phyloP scores from a whole-genome alignment of 2,888 invertebrate species.

The Brenthis daphne region DNA sequence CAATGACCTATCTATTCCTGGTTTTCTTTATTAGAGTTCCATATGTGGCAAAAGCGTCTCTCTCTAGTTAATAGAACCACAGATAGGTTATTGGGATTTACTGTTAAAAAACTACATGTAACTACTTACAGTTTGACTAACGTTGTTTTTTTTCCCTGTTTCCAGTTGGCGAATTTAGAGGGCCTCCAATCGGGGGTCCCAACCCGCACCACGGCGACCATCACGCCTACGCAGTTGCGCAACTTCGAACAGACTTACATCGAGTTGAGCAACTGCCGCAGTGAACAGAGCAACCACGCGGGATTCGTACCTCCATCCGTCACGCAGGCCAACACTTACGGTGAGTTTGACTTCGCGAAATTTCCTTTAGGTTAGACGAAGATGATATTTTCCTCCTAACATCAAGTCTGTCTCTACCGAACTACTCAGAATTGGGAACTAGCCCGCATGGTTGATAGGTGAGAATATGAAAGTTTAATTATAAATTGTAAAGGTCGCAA shows the following conservation, averaged over 20 bases:
- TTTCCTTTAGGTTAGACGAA: neutral
- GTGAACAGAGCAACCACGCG: slow-evolving; percentile 91
- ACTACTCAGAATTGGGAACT: too few species aligned
- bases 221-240: slow-evolving; percentile 96
- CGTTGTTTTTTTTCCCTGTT: slow-evolving; percentile 49
- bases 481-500: too few species aligned
- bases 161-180: slow-evolving; percentile 92
- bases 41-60: neutral
- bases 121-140: too few species aligned
- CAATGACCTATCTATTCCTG: too few species aligned
- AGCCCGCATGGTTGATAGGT: too few species aligned
- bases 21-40: too few species aligned
- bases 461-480: too few species aligned
- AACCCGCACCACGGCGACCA: slow-evolving; percentile 95
- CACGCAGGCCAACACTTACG: slow-evolving; percentile 78
- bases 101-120: neutral
- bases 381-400: neutral
- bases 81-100: too few species aligned
- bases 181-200: slow-evolving; percentile 94
- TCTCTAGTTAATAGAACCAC: neutral
- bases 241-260: slow-evolving; percentile 96
- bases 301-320: slow-evolving; percentile 94
- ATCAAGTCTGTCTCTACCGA: too few species aligned
- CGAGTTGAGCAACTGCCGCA: slow-evolving; percentile 91
- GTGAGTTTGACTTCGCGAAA: slow-evolving; percentile 53